Evolutionary conservation across 2,113 vertebrate genomes (phyloP), one percentile per base, ranked within the genome.

Genomic region (Etheostoma spectabile): DNA sequence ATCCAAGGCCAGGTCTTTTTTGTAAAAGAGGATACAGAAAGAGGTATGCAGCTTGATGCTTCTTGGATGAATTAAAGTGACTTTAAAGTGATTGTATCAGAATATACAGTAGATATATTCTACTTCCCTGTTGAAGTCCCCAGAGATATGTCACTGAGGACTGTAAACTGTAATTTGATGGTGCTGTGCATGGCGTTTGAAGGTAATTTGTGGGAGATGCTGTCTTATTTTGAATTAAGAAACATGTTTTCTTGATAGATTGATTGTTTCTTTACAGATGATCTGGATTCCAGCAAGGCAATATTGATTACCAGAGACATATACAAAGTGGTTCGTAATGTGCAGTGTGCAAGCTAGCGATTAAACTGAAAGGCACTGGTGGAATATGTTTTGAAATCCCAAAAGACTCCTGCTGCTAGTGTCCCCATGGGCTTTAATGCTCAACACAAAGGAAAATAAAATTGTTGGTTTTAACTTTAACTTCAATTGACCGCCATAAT

Each of bases 121-220:
- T 15, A 18, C 24, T 8, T 27, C 7, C 0, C 6, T 18, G 38
- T 27, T 57, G 19, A 55, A 46, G 0, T 67, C 27, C 16, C 49
- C 63, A 3, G 35, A 42, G 63, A 46, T 21, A 16, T 62, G 27
- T 56, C 46, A 11, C 2, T 48, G 6, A 74, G 63, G 72, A 46
- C 46, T 30, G 24, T 46, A 49, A 16, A 55, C 30, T 67, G 22
- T 42, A 8, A 24, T 63, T 62, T 53, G 27, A 51, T 49, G 21
- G 8, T 8, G 74, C 27, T 24, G 56, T 61, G 57, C 51, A 45
- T 22, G 12, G 21, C 22, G 52, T 70, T 77, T 72, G 71, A 83
- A 51, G 53, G 53, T 45, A 35, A 35, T 51, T 74, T 16, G 35
- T 49, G 14, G 6, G 24, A 33, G 59, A 60, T 60, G 55, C 10